Percentiles rank a stretch among this genome's conserved stretches.
These are phyloP conservation scores for Drosophila leontia DNA, from an alignment of 1,140 invertebrate genomes.

Conservation along the genomic window DNA sequence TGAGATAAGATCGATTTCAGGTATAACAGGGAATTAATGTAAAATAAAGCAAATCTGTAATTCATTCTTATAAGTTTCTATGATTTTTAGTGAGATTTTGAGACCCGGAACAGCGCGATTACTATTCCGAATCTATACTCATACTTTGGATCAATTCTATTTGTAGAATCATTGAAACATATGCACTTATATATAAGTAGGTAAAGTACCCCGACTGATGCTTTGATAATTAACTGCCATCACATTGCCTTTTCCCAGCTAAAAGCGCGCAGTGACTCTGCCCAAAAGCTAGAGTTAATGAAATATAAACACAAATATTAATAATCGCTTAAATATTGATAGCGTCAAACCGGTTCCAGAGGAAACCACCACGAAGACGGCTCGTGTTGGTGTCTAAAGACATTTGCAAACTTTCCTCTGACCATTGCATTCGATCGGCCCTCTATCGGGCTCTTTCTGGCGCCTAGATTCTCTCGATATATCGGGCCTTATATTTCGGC, in stretches of 20 bases:
- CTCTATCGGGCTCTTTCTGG: conserved; percentile 12
- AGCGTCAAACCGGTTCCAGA: conserved; percentile 36
- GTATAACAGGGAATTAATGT: neutral
- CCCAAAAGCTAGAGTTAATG: conserved; percentile 27
- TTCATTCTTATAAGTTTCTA: too few species aligned
- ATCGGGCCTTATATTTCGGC: conserved; percentile 20
- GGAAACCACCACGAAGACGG: conserved; percentile 28
- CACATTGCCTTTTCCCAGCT: conserved; percentile 2
- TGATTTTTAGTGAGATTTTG: neutral
- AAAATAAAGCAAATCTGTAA: too few species aligned
- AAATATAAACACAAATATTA: conserved; percentile 46
- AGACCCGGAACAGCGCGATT: neutral
- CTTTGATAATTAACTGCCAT: conserved; percentile 20
- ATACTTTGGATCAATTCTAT: neutral
- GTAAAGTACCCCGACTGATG: conserved; percentile 10
- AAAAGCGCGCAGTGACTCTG: conserved; percentile 8
- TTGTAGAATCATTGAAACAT: conserved; percentile 2
- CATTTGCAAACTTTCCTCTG: conserved; percentile 53
- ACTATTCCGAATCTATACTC: too few species aligned
- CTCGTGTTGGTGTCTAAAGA: conserved; percentile 42
- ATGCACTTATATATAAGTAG: neutral
- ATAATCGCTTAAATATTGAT: conserved; percentile 53
- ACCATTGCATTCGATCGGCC: conserved; percentile 31
- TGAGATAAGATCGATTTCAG: neutral
- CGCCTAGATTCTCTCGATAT: conserved; percentile 6